Base-by-base conservation (phyloP, 2,888 invertebrate genomes). In the Tanytarsus gracilentus region DNA sequence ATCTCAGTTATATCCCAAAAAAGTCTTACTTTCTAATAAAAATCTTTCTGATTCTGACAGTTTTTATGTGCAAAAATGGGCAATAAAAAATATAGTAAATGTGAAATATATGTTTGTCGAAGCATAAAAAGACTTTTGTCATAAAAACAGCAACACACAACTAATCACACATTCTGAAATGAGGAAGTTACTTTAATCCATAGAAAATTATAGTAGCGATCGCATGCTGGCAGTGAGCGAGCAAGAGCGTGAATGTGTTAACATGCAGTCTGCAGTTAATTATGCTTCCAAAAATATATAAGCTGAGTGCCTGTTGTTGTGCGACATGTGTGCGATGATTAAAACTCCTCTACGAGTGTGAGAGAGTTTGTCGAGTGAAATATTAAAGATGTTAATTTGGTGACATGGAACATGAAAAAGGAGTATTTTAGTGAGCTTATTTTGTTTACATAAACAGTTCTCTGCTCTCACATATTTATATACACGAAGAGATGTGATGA, bases 351-450 rank as follows among this genome's bases (percentile, higher is more conserved):
- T 44, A 23, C 11, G 23, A 23, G 11, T 33, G 11, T 18, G 23
- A 5, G 11, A 33, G 33, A 33, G 33, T 5, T 11, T 33, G 33
- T 11, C 9, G 33, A 33, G 33, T 44, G 44, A 44, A 44, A 23
- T 44, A 44, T 44, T 44, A 11, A 44, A 44, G 44, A 44, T 44
- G 49, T 49, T 49, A 27, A 49, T 49, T 49, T 49, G 25, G 49
- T 49, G 26, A 49, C 49, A 27, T 49, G 49, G n/a, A 25, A 49
- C 49, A 49, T 44, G 44, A 44, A 44, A 44, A 44, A 44, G 44
- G 44, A 44, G 44, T 44, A 44, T 44, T 44, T 44, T 23, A 23
- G 36, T 16, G 23, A 44, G 44, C 44, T 44, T 44, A 44, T 44
- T 44, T 44, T 44, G 44, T 44, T 44, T 44, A 44, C 44, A 44